These are phyloP conservation scores for Megalurothrips usitatus DNA, from an alignment of 2,888 invertebrate genomes.

Conservation along the genomic window DNA sequence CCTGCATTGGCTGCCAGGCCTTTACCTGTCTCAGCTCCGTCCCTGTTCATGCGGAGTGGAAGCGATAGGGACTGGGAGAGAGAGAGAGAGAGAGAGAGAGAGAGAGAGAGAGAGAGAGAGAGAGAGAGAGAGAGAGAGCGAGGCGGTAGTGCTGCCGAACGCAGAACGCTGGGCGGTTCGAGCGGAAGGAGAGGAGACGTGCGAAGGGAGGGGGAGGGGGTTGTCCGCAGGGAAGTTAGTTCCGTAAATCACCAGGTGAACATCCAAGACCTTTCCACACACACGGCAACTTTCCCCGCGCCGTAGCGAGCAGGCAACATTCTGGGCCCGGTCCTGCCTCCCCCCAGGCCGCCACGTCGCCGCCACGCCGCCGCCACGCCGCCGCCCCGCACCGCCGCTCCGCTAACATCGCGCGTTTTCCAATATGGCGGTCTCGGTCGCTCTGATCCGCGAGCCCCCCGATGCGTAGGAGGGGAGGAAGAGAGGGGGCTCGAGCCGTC, in stretches of 20 bases:
- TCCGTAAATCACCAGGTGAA: conserved; percentile 18
- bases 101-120: background rate
- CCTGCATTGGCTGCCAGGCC: background rate
- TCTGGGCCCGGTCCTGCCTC: no score
- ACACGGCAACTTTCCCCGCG: background rate
- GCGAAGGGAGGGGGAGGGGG: background rate
- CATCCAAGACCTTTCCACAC: conserved; percentile 14
- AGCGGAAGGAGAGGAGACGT: background rate
- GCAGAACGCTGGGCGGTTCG: background rate
- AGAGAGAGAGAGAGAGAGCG: background rate
- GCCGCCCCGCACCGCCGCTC: no score
- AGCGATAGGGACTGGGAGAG: background rate
- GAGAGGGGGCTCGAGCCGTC: no score
- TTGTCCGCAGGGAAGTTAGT: conserved; percentile 9
- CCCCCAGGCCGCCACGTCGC: no score
- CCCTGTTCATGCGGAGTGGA: background rate
- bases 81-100: background rate
- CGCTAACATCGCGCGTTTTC: no score
- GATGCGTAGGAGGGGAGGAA: no score
- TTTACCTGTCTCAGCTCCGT: background rate
- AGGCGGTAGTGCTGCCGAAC: background rate
- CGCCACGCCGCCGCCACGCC: no score
- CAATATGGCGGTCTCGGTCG: no score
- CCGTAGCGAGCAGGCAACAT: no score
- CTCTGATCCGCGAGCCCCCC: no score